Evolutionary conservation across 2,888 invertebrate genomes (phyloP).

Genomic region (Trichogramma dendrolimi): DNA sequence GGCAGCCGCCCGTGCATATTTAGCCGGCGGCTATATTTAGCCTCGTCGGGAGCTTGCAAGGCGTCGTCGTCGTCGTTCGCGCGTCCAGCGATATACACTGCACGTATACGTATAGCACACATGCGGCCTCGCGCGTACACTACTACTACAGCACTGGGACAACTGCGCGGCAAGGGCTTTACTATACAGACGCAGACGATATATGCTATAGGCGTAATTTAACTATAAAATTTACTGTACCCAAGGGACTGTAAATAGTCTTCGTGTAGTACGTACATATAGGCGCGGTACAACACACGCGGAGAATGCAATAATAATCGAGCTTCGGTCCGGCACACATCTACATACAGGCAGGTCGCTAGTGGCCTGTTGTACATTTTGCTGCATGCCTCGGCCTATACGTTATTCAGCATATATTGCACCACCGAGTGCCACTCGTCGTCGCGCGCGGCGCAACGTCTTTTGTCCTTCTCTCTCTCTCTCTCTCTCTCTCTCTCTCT

Average conservation of each 20-base stretch:
- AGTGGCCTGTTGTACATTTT: too few species aligned
- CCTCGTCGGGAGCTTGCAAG: conserved; percentile 13
- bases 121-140: not conserved
- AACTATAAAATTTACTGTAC: conserved; percentile 30
- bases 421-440: conserved; percentile 20
- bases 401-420: conserved; percentile 9
- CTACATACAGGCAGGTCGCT: too few species aligned
- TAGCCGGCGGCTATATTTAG: conserved; percentile 26
- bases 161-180: conserved; percentile 18
- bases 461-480: conserved; percentile 33
- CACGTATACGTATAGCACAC: conserved; percentile 4
- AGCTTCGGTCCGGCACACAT: not conserved
- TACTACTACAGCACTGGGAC: not conserved
- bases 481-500: conserved; percentile 29
- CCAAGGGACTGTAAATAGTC: conserved; percentile 28
- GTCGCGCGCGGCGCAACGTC: conserved; percentile 13
- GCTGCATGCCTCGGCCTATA: conserved; percentile 23
- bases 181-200: conserved; percentile 28
- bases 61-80: conserved; percentile 1
- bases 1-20: conserved; percentile 14
- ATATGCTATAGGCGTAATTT: conserved; percentile 29
- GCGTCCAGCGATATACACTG: not conserved
- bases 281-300: conserved; percentile 7
- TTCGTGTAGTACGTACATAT: not conserved
- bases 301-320: conserved; percentile 29